Conservation (phyloP, 2,888 invertebrate species). For the Monoplex corrugatus region DNA sequence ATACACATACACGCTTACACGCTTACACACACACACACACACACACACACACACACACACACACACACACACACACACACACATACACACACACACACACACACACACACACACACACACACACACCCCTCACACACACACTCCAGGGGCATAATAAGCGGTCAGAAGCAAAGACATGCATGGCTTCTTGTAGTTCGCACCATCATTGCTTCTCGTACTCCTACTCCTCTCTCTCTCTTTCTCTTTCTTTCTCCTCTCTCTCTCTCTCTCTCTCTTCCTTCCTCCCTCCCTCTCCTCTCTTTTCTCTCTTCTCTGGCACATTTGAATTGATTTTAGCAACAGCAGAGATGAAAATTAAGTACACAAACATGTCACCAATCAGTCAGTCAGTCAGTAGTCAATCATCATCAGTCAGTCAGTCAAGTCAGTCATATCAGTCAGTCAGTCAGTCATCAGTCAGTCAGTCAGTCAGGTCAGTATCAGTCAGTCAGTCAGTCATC, state of each 20-base stretch:
- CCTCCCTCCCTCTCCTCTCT: slow-evolving; percentile 39
- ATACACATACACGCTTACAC: neutral
- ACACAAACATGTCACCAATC: too few relatives aligned
- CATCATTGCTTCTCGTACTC: neutral
- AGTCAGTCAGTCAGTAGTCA: too few relatives aligned
- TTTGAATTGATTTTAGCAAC: too few relatives aligned
- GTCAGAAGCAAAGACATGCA: too few relatives aligned
- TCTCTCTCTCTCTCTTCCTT: slow-evolving; percentile 36
- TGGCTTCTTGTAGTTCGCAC: neutral
- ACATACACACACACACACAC: neutral
- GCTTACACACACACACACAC: neutral
- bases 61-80: neutral
- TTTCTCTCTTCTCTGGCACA: too few relatives aligned
- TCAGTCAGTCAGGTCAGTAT: too few relatives aligned
- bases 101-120: neutral
- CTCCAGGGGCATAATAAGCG: too few relatives aligned
- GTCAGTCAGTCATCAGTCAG: too few relatives aligned
- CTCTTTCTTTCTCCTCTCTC: slow-evolving; percentile 23
- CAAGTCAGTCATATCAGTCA: too few relatives aligned
- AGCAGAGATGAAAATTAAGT: too few relatives aligned
- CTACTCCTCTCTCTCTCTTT: neutral
- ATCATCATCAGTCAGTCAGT: too few relatives aligned
- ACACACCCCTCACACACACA: neutral
- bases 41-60: neutral
- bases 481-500: too few relatives aligned